phyloP scores from a whole-genome alignment of 2,797 vertebrate species.

The Silurus aristotelis region DNA sequence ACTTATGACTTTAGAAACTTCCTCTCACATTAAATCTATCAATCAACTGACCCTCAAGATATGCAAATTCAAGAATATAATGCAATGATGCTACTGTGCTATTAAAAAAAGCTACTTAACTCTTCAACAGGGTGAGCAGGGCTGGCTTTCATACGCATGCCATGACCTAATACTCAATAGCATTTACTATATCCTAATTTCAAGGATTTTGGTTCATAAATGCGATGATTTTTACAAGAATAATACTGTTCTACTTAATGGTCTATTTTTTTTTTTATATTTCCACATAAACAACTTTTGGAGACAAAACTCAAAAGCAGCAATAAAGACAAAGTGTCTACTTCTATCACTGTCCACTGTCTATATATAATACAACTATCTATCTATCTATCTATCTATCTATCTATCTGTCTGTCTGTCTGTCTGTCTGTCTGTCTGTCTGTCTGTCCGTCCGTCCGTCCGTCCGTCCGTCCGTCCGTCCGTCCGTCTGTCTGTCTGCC shows the following conservation, averaged over 20 bases:
- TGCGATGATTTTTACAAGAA: neutral
- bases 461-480: no score
- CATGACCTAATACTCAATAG: neutral
- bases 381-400: no score
- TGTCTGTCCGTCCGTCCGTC: no score
- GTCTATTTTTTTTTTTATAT: neutral
- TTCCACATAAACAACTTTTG: neutral
- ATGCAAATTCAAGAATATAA: neutral
- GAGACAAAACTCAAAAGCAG: neutral
- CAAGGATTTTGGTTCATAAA: no score
- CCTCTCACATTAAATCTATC: neutral
- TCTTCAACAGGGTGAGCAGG: neutral
- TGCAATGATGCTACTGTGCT: neutral
- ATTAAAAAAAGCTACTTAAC: neutral
- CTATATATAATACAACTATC: no score
- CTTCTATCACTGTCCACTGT: neutral
- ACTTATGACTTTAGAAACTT: neutral
- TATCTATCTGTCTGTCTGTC: no score
- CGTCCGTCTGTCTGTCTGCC: no score
- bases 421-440: no score
- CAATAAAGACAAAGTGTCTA: neutral
- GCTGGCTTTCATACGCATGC: neutral
- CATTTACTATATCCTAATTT: neutral
- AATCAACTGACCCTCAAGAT: neutral
- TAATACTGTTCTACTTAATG: neutral